Evolutionary conservation across 2,797 vertebrate genomes (phyloP).

Genomic region (Ptychadena robeensis): DNA sequence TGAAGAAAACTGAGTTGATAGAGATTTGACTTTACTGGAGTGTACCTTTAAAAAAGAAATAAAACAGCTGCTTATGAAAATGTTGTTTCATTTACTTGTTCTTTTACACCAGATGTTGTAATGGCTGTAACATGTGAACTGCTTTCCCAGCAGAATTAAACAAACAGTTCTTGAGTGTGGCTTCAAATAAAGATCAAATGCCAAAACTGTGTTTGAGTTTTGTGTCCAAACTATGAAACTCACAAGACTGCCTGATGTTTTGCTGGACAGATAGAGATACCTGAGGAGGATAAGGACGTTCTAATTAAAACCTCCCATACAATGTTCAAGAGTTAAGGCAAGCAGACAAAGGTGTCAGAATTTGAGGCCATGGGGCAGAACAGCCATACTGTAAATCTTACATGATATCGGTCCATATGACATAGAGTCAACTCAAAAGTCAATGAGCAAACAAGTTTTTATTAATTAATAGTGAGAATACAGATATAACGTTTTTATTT

Average conservation of each 20-base stretch:
- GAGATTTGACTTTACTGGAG: not conserved
- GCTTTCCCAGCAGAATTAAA: conserved; percentile 5
- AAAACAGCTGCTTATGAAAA: not conserved
- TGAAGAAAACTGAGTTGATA: no score
- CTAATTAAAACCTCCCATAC: no score
- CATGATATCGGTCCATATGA: no score
- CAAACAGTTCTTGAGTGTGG: not conserved
- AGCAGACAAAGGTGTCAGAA: no score
- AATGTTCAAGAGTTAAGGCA: not conserved
- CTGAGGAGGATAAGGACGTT: not conserved
- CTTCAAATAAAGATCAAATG: not conserved
- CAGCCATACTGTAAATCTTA: no score
- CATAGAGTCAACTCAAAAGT: no score
- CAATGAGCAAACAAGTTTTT: no score
- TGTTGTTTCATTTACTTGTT: not conserved
- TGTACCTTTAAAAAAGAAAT: not conserved
- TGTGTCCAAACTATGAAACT: not conserved
- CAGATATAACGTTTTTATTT: no score
- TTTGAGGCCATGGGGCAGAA: no score
- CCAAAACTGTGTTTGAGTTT: not conserved
- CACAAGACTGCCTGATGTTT: not conserved
- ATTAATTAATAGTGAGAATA: no score
- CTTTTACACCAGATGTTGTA: conserved; percentile 4
- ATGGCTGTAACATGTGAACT: not conserved
- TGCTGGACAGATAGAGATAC: not conserved